Evolutionary conservation across 2,113 vertebrate genomes (phyloP), one percentile per base, ranked within the genome.

Genomic region (Rhegmatorhina hoffmannsi): DNA sequence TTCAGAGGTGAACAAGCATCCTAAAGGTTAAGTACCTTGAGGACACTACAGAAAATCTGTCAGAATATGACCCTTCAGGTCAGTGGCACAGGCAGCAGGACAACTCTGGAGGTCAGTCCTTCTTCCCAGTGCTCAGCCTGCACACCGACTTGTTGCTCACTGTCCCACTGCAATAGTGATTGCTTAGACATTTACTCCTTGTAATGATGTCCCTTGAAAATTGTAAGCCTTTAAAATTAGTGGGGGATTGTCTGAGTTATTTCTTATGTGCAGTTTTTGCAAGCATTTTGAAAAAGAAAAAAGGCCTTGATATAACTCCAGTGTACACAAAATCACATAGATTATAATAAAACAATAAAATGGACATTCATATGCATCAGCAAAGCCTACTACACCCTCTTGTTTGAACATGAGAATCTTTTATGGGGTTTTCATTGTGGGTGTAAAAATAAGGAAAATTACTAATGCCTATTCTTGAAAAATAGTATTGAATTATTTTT

Each of bases 141-240:
- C 4, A 4, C 11, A 43, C 11, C 28, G 29, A 4, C 28, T 43
- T 4, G 2, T 28, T 7, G 1, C 43, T 79, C 5, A 1, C 8
- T 89, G 13, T 87, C 18, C 60, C 28, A 28, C 58, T 56, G 74
- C 38, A 56, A 3, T 25, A 70, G 10, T 14, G 72, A 60, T 6
- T 7, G 31, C 60, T 84, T 58, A 68, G 49, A 50, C 17, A 63
- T 82, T 58, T 70, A 28, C 28, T 84, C 25, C 15, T 2, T 47
- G 8, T 13, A 55, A 8, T 6, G 29, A 8, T 25, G 26, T 76
- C 16, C 40, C 53, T 31, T 50, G 59, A 77, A 83, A 73, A 74
- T 4, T 55, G 15, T 47, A 59, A 77, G 43, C 78, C 14, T 17
- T 53, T 49, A 53, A 88, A 89, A 90, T 36, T 44, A 20, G 6